Percentiles rank a stretch among this genome's conserved stretches.
Evolutionary conservation across 2,113 vertebrate genomes (phyloP).

Genomic region (Thymallus thymallus): DNA sequence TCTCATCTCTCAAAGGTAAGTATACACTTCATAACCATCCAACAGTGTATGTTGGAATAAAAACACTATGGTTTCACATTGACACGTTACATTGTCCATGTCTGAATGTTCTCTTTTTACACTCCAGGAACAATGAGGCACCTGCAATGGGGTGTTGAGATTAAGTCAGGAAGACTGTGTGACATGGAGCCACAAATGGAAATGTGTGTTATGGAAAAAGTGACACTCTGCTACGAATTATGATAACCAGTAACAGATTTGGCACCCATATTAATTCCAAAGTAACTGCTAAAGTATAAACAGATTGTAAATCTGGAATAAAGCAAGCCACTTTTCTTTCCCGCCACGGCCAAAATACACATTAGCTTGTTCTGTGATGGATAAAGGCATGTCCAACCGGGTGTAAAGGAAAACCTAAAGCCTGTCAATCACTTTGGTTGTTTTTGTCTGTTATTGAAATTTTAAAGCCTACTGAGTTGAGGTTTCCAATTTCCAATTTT

Average conservation of each 20-base stretch:
- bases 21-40: too few relatives aligned
- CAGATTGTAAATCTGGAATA: neutral
- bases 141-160: neutral
- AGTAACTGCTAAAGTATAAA: too few relatives aligned
- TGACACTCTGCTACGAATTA: too few relatives aligned
- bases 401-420: slow-evolving; percentile 33
- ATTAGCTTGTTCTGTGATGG: slow-evolving; percentile 41
- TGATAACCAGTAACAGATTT: too few relatives aligned
- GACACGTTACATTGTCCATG: neutral
- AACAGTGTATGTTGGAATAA: too few relatives aligned
- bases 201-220: neutral
- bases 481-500: slow-evolving; percentile 36
- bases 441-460: slow-evolving; percentile 39
- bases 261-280: too few relatives aligned
- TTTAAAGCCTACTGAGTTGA: slow-evolving; percentile 27
- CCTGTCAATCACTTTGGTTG: slow-evolving; percentile 47
- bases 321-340: neutral
- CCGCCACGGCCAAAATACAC: slow-evolving; percentile 18
- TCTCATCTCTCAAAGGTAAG: too few relatives aligned
- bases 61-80: neutral
- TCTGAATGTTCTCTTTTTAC: neutral
- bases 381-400: slow-evolving; percentile 31
- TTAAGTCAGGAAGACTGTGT: neutral
- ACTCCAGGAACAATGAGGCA: neutral
- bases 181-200: neutral